Conservation (phyloP, 2,113 vertebrate species). For the chimpanzee (Pan troglodytes) region DNA sequence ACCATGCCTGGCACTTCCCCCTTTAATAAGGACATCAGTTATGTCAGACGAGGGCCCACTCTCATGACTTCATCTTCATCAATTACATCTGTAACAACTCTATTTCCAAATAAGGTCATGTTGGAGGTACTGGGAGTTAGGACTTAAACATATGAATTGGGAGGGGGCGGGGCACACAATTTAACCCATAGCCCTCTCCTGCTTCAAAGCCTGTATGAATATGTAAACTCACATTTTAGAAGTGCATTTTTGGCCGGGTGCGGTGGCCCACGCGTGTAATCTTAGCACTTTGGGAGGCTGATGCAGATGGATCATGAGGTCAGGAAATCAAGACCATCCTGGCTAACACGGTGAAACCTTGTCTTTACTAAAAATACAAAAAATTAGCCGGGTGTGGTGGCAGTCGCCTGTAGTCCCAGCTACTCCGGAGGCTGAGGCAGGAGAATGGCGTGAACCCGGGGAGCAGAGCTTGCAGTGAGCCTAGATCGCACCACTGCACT, state of each 20-base stretch:
- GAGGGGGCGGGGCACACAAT: background rate
- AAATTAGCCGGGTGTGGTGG: too few relatives aligned
- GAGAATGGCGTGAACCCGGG: too few relatives aligned
- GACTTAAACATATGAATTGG: background rate
- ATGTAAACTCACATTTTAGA: background rate
- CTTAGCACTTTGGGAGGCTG: too few relatives aligned
- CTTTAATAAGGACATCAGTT: background rate
- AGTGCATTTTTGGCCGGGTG: too few relatives aligned
- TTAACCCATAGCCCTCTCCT: background rate
- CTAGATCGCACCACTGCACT: fast-evolving
- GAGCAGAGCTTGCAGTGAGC: too few relatives aligned
- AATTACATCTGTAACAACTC: background rate
- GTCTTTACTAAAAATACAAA: too few relatives aligned
- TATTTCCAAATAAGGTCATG: background rate
- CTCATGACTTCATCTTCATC: background rate
- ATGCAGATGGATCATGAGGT: too few relatives aligned
- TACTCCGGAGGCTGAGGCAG: too few relatives aligned
- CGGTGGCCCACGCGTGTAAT: too few relatives aligned
- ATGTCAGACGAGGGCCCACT: background rate
- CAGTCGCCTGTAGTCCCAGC: too few relatives aligned
- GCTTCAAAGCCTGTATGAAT: background rate
- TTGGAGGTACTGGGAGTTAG: background rate
- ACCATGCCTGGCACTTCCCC: background rate
- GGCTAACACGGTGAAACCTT: too few relatives aligned
- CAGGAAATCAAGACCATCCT: too few relatives aligned